Evolutionary conservation across 2,113 vertebrate genomes (phyloP).

Genomic region (Blennius ocellaris): DNA sequence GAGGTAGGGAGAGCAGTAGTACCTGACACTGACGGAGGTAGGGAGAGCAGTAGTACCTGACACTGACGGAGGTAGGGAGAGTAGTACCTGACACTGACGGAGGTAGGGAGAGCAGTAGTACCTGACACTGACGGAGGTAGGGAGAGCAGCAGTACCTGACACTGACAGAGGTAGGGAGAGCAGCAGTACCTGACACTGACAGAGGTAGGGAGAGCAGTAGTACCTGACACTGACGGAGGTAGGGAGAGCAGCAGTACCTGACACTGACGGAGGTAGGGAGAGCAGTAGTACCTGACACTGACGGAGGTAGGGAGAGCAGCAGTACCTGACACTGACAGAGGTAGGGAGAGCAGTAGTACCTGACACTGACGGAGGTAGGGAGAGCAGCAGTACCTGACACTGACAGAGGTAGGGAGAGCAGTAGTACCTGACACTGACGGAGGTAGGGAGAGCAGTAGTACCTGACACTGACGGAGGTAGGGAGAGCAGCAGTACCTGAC

Average conservation of each 20-base stretch:
- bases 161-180: conserved; percentile 92
- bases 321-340: too few relatives aligned
- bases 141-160: conserved; percentile 79
- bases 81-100: conserved; percentile 88
- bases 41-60: conserved; percentile 45
- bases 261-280: neutral
- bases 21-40: conserved; percentile 94
- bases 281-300: conserved; percentile 87
- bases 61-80: neutral
- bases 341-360: conserved; percentile 64
- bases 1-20: conserved; percentile 2
- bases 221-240: conserved; percentile 92
- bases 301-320: conserved; percentile 87
- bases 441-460: conserved; percentile 85
- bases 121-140: neutral
- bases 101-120: conserved; percentile 85
- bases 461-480: neutral
- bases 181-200: too few relatives aligned
- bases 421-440: conserved; percentile 88
- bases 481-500: conserved; percentile 79
- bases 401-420: neutral
- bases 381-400: fast-evolving
- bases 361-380: conserved; percentile 93
- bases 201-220: conserved; percentile 1
- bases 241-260: conserved; percentile 69